Evolutionary conservation across 2,113 vertebrate species (phyloP).

Genomic region (Artemisiospiza belli): DNA sequence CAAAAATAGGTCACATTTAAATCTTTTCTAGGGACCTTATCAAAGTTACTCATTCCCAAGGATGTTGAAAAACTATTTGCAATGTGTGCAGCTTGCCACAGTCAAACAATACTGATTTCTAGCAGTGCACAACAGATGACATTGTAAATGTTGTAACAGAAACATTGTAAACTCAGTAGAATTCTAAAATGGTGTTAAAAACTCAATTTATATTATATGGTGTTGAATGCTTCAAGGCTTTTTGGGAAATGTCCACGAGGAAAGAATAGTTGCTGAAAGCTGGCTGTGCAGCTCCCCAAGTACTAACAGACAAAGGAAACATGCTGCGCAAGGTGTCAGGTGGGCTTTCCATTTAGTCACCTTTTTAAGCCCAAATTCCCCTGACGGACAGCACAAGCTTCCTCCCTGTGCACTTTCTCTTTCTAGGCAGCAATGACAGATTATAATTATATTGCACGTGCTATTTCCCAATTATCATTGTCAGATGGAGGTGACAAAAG

Average conservation of each 20-base stretch:
- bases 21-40: background rate
- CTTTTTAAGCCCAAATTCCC: background rate
- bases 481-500: background rate
- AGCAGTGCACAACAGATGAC: background rate
- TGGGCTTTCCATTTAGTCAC: background rate
- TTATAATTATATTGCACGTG: accelerated
- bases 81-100: background rate
- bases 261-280: background rate
- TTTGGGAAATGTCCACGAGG: background rate
- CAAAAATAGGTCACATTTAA: background rate
- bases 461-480: background rate
- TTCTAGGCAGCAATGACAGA: background rate
- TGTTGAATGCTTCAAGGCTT: background rate
- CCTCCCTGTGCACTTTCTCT: background rate
- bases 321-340: accelerated
- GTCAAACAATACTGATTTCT: background rate
- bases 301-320: background rate
- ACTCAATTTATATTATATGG: background rate
- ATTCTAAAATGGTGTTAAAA: background rate
- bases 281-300: background rate
- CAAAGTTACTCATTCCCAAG: background rate
- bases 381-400: background rate
- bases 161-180: background rate
- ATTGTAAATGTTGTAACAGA: background rate
- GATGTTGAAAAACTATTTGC: background rate